Evolutionary conservation across 2,113 vertebrate genomes (phyloP).

Genomic region (Phyllostomus hastatus): DNA sequence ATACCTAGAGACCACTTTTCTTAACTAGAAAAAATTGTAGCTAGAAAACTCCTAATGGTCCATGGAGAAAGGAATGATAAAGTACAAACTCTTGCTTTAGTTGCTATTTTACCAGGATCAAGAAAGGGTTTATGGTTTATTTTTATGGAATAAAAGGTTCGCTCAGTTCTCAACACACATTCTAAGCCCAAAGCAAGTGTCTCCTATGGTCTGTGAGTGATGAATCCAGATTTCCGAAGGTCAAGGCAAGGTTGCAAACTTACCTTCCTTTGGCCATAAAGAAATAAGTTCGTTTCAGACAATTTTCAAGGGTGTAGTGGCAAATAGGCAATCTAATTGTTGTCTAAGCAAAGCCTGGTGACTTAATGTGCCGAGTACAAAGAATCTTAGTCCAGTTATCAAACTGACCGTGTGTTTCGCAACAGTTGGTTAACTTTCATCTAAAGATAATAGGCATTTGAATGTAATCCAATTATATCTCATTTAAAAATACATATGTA

Average conservation of each 20-base stretch:
- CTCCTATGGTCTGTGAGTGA: conserved; percentile 42
- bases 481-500: not conserved
- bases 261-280: conserved; percentile 25
- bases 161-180: not conserved
- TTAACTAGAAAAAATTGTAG: conserved; percentile 48
- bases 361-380: not conserved
- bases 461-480: not conserved
- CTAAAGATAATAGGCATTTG: not conserved
- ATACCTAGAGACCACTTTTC: conserved; percentile 46
- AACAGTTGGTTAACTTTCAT: not conserved
- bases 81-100: conserved; percentile 2
- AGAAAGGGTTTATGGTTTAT: not conserved
- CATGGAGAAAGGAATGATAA: not conserved
- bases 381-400: not conserved
- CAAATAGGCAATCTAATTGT: not conserved
- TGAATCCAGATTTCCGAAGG: conserved; percentile 51
- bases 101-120: conserved; percentile 10
- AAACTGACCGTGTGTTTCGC: not conserved
- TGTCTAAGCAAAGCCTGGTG: not conserved
- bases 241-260: conserved; percentile 29
- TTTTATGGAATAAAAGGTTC: conserved; percentile 20
- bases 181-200: conserved; percentile 37
- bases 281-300: conserved; percentile 9
- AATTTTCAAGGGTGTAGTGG: not conserved
- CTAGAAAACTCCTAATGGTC: conserved; percentile 19